These are phyloP conservation scores for Morpho deidamia DNA, from an alignment of 2,888 invertebrate genomes.

Conservation along the genomic window DNA sequence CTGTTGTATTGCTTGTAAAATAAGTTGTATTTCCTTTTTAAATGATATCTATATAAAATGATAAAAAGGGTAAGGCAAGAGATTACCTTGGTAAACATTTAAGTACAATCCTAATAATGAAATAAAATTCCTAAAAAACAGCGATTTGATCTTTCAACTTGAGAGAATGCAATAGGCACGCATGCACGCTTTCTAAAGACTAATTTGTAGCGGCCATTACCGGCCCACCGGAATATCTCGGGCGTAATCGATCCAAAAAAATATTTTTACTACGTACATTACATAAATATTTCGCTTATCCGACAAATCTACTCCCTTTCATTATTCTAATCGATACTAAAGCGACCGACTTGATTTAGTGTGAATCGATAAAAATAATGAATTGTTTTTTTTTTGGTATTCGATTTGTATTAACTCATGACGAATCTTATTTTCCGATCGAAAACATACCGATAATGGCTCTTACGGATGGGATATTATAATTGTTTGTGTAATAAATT, in stretches of 20 bases:
- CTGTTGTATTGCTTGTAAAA: too few species aligned
- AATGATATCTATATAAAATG: too few species aligned
- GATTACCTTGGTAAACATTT: too few species aligned
- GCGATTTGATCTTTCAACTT: constrained; percentile 9
- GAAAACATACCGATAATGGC: constrained; percentile 13
- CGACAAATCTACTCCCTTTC: constrained; percentile 52
- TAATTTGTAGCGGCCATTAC: constrained; percentile 31
- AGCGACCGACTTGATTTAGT: constrained; percentile 57
- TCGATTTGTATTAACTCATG: constrained; percentile 29
- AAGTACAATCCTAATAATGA: too few species aligned
- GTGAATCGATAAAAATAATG: constrained; percentile 46
- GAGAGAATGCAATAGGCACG: constrained; percentile 42
- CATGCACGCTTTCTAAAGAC: constrained; percentile 35
- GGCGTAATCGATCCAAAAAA: constrained; percentile 44
- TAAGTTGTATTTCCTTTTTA: too few species aligned
- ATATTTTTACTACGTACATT: constrained; percentile 37
- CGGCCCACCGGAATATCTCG: constrained; percentile 46
- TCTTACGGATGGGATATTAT: neutral
- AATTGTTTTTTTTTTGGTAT: constrained; percentile 50
- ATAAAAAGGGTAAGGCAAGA: too few species aligned
- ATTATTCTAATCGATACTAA: constrained; percentile 43
- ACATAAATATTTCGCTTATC: constrained; percentile 32
- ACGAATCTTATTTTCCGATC: constrained; percentile 21
- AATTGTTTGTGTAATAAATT: constrained; percentile 10
- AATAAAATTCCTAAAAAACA: neutral